These are phyloP conservation scores for Colaptes auratus DNA, from an alignment of 2,113 vertebrate species.

Conservation along the genomic window DNA sequence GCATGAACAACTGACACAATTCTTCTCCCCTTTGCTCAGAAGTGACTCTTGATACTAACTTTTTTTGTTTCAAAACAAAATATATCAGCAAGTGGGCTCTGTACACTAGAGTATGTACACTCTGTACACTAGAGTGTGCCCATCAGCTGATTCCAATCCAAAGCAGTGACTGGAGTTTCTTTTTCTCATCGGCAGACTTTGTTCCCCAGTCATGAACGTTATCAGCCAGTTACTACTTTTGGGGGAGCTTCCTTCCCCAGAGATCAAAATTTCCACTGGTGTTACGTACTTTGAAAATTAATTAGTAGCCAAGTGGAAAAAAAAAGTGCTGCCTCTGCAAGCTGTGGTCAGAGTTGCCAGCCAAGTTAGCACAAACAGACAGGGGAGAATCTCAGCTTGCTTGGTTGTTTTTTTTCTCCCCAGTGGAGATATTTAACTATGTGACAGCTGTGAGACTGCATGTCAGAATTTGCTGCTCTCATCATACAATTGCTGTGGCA, in stretches of 20 bases:
- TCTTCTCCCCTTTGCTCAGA: not conserved
- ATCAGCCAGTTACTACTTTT: not conserved
- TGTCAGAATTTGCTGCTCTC: constrained; percentile 64
- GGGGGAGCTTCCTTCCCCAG: not conserved
- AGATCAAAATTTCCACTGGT: not conserved
- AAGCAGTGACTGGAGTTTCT: not conserved
- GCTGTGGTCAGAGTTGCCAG: fast-evolving
- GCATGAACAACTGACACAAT: not conserved
- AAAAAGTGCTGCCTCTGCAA: not conserved
- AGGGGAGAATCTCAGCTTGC: not conserved
- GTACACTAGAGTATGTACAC: not conserved
- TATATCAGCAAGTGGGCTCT: not conserved
- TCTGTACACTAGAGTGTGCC: not conserved
- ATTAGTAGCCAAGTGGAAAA: not conserved
- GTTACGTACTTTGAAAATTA: not conserved
- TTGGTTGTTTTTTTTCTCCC: too few relatives aligned
- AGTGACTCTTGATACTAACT: not conserved
- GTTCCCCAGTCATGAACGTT: not conserved
- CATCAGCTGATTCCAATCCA: not conserved
- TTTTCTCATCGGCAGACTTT: not conserved
- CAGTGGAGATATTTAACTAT: not conserved
- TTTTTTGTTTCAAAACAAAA: not conserved
- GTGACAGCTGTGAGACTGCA: constrained; percentile 69
- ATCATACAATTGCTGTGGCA: constrained; percentile 35
- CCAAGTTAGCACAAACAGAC: not conserved